Percentiles rank a stretch among this genome's conserved stretches.
Evolutionary conservation across 2,113 vertebrate genomes (phyloP).

Genomic region (Nannospalax galili): DNA sequence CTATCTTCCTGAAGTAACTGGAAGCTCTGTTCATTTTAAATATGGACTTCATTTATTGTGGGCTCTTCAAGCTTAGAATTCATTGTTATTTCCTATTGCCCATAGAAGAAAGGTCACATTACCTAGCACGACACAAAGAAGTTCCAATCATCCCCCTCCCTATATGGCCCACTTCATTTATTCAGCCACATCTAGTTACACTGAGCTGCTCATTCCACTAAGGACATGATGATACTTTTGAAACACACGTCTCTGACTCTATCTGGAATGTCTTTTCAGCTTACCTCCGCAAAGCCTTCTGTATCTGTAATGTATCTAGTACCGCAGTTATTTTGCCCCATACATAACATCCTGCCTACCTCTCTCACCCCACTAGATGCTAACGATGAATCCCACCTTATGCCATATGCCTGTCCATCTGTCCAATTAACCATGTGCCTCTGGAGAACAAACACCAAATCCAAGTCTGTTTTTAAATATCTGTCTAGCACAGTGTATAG

Average conservation of each 20-base stretch:
- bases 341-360: fast-evolving
- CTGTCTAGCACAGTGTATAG: not conserved
- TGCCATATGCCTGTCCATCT: not conserved
- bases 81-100: not conserved
- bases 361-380: not conserved
- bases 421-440: not conserved
- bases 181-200: not conserved
- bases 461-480: not conserved
- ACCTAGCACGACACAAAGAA: not conserved
- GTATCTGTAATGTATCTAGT: not conserved
- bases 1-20: not conserved
- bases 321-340: not conserved
- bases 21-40: slow-evolving; percentile 1
- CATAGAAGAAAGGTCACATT: not conserved
- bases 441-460: not conserved
- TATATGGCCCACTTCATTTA: not conserved
- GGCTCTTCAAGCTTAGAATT: not conserved
- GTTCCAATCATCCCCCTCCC: not conserved
- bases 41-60: not conserved
- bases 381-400: not conserved
- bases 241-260: not conserved
- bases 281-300: not conserved
- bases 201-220: not conserved
- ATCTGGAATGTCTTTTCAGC: not conserved
- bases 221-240: not conserved